Evolutionary conservation across 2,888 invertebrate species (phyloP).

Genomic region (Metopia argyrocephala): DNA sequence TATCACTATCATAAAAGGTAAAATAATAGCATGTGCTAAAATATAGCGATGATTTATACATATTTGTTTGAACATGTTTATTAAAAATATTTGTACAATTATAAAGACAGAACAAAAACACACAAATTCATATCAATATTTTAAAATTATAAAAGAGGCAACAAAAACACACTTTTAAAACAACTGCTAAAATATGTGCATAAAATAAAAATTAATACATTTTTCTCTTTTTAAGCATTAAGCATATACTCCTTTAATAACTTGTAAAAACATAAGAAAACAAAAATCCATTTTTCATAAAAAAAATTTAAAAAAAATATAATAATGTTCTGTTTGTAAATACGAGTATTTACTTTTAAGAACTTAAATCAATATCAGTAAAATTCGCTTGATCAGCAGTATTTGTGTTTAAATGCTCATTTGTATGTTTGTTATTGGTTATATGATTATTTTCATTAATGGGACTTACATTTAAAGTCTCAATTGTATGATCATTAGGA

Average conservation of each 20-base stretch:
- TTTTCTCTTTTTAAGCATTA: no score
- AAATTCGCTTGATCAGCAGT: conserved; percentile 58
- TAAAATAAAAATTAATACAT: conserved; percentile 7
- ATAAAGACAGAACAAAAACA: neutral
- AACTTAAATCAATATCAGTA: conserved; percentile 71
- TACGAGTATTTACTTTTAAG: conserved; percentile 19
- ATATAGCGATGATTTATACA: neutral
- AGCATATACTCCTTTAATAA: no score
- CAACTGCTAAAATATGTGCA: conserved; percentile 17
- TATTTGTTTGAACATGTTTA: neutral
- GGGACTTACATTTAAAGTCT: conserved; percentile 39
- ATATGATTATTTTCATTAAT: conserved; percentile 69
- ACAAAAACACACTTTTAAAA: neutral
- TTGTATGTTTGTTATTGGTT: conserved; percentile 16
- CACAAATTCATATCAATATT: neutral
- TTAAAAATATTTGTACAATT: conserved; percentile 15
- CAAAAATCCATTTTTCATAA: conserved; percentile 11
- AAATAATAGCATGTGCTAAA: neutral
- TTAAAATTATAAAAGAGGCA: neutral
- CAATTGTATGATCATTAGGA: conserved; percentile 20
- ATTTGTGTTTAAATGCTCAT: conserved; percentile 43
- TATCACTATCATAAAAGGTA: conserved; percentile 21
- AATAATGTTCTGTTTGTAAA: neutral
- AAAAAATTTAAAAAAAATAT: neutral
- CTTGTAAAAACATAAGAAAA: neutral